These are phyloP conservation scores for Rhimphoctona megacephalus DNA, from an alignment of 2,888 invertebrate genomes.

Conservation along the genomic window DNA sequence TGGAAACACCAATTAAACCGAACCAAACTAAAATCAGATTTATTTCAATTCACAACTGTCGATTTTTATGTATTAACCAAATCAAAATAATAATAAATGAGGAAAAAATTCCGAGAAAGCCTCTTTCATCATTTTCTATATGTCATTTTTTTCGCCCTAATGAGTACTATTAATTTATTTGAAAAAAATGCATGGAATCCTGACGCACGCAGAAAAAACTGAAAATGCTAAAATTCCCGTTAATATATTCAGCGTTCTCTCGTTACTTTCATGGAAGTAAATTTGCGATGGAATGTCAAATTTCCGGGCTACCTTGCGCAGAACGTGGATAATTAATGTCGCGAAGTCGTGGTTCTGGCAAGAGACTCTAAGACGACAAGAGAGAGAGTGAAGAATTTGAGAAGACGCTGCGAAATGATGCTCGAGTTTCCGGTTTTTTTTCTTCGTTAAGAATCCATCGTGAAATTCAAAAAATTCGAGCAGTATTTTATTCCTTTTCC, in stretches of 20 bases:
- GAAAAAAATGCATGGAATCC: neutral
- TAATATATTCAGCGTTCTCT: neutral
- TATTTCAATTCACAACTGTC: neutral
- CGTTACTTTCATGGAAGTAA: constrained; percentile 34
- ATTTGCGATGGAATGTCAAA: constrained; percentile 43
- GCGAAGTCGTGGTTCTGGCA: constrained; percentile 23
- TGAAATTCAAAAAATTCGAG: constrained; percentile 48
- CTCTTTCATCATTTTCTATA: neutral
- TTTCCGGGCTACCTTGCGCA: constrained; percentile 11
- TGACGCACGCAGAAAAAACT: neutral
- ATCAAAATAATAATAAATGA: neutral
- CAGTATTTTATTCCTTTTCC: constrained; percentile 3
- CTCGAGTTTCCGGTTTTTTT: constrained; percentile 54
- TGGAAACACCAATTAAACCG: neutral
- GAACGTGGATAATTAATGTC: constrained; percentile 60
- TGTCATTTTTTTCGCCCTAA: neutral
- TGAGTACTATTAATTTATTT: neutral
- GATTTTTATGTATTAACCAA: neutral
- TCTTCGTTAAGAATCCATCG: constrained; percentile 27
- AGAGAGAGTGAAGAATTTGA: constrained; percentile 41
- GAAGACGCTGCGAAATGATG: constrained; percentile 54
- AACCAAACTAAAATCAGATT: neutral
- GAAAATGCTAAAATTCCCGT: neutral
- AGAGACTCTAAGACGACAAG: neutral
- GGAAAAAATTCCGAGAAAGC: neutral